Percentiles rank a stretch among this genome's conserved stretches.
Evolutionary conservation across 2,797 vertebrate species (phyloP).

Genomic region (Oreortyx pictus): DNA sequence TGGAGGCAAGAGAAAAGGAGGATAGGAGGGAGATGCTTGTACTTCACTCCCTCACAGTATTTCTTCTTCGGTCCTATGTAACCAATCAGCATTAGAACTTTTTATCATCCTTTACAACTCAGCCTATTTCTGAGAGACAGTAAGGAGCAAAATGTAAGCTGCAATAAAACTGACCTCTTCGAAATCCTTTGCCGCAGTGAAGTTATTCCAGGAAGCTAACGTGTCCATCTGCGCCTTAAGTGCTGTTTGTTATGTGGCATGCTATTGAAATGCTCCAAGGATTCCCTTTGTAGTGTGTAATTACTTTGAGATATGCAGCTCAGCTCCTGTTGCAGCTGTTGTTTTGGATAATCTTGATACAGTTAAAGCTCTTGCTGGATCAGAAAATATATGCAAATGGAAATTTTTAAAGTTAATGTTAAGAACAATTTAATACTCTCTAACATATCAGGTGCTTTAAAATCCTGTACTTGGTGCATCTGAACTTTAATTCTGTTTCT

Average conservation of each 20-base stretch:
- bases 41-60: neutral
- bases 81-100: neutral
- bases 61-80: neutral
- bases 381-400: conserved; percentile 14
- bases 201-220: neutral
- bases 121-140: neutral
- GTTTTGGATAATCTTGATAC: conserved; percentile 24
- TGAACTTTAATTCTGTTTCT: conserved; percentile 33
- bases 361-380: conserved; percentile 30
- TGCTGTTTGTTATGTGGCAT: neutral
- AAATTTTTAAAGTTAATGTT: conserved; percentile 33
- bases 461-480: conserved; percentile 6
- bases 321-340: conserved; percentile 10
- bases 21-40: neutral
- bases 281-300: conserved; percentile 48
- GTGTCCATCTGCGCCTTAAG: neutral
- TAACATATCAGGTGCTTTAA: conserved; percentile 17
- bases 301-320: conserved; percentile 33
- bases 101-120: neutral
- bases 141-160: neutral
- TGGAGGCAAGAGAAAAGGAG: neutral
- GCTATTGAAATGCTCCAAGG: conserved; percentile 53
- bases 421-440: conserved; percentile 27
- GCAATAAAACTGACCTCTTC: neutral
- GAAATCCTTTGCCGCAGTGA: neutral